A percentile compares a stretch with the other conserved stretches of the same genome.
Conservation (phyloP, 2,888 invertebrate species). For the Phaonia tiefii region DNA sequence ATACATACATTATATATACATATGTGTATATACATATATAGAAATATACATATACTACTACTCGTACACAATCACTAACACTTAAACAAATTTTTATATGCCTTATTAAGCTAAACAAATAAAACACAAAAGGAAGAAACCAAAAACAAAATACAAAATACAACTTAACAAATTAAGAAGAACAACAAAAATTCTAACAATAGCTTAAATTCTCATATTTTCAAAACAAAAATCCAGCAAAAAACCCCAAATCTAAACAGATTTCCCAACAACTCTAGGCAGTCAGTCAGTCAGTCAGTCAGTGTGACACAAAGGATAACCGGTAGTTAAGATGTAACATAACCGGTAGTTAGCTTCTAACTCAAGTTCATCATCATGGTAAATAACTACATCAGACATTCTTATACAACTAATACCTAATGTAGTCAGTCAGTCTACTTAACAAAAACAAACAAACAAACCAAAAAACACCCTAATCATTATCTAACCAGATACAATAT, state of each 20-base stretch:
- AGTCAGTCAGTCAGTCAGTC: background rate
- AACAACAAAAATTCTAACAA: conserved; percentile 10
- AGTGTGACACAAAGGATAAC: no score
- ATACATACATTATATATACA: conserved; percentile 28
- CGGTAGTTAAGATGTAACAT: no score
- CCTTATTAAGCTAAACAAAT: conserved; percentile 59
- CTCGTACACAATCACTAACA: conserved; percentile 59
- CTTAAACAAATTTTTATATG: conserved; percentile 62
- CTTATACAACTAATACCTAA: background rate
- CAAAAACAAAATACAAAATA: background rate
- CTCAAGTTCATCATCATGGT: conserved; percentile 3
- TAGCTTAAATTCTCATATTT: conserved; percentile 36
- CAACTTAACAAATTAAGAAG: background rate
- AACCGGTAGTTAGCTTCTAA: conserved; percentile 25
- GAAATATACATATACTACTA: conserved; percentile 25
- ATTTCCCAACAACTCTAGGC: background rate
- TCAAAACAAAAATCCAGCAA: conserved; percentile 5
- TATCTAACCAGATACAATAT: background rate
- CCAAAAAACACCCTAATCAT: background rate
- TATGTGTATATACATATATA: conserved; percentile 5
- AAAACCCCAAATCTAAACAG: conserved; percentile 5
- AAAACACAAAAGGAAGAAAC: conserved; percentile 39
- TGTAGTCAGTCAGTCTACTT: no score
- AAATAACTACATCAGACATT: background rate
- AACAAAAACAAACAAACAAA: background rate